Evolutionary conservation across 2,113 vertebrate species (phyloP), one percentile per base, ranked within the genome.

Genomic region (Calyptommatus sinebrachiatus): DNA sequence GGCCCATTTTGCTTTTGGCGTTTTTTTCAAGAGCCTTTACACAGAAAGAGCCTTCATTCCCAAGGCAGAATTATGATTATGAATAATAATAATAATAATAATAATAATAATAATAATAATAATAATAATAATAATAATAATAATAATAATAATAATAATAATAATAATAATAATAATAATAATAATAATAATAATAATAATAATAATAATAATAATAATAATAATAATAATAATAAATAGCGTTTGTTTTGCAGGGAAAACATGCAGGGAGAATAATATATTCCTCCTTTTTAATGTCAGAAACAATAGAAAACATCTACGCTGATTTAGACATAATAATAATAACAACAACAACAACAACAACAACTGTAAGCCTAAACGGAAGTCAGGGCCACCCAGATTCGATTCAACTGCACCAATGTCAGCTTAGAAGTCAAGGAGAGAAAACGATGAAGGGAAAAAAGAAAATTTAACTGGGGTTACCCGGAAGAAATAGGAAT

Each of bases 1-100:
- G 90, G 91, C 92, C 71, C 77, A 85, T 92, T 35, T 35, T 31
- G 65, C 11, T 24, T 24, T 45, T 61, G 29, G 14, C 12, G 24
- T 35, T 16, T 35, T 24, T 45, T 24, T 16, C 24, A 1, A 11
- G 9, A 1, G 26, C 35, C 77, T 35, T 57, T 8, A 3, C 24
- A 3, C 24, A 14, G 21, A 16, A 75, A 60, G 24, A 18, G 29
- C 50, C 35, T 31, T 5, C 21, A 74, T 35, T 22, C 2, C 2
- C 21, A 7, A 9, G 61, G 26, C 53, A n/a, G 50, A 7, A 11
- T 18, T 22, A 57, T 11, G 29, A 1, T 31, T 41, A 67, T 2
- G 10, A n/a, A 8, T 73, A n/a, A 1, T 22, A 46, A 4, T 46
- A 68, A 24, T 69, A 20, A 21, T 41, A 41, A 41, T 41, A 41